Base-by-base conservation (phyloP, 2,113 vertebrate species). In the Vicugna pacos region DNA sequence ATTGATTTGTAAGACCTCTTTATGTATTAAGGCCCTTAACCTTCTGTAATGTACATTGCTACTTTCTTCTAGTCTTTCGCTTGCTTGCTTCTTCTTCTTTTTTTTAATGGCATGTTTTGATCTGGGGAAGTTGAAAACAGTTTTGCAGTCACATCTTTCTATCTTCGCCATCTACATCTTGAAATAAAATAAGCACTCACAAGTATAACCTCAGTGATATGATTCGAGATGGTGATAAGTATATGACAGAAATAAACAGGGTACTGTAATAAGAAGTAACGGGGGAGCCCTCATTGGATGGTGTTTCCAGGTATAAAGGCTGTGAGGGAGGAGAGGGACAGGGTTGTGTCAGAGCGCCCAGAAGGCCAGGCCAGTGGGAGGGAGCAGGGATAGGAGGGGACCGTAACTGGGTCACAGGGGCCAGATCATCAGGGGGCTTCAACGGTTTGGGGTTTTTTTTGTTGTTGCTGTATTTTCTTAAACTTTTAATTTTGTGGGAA, bases 181-280 rank as follows among this genome's bases (percentile, higher is more conserved):
- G 87, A 91, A 89, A 81, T 90, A 80, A 94, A 92, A 50, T 50
- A 58, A 50, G 30, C 50, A 50, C 26, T 88, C 70, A 35, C 30
- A 35, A 32, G 0, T 42, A 17, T 38, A 76, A 70, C 65, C 86
- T 93, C 86, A 35, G 77, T 42, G 28, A 77, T 20, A 19, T 2
- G 70, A 75, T 84, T 6, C 64, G 75, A 79, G 64, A 12, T 26
- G 10, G 50, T 58, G 90, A 89, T 46, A 76, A 91, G 56, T 10
- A 11, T 6, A 8, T 4, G 30, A 14, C 79, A 20, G 85, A 58
- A 42, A 20, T 38, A 58, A 79, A 70, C 81, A 46, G 9, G 28
- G 88, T 4, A 13, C 58, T 17, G 70, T 62, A 91, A 79, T 35
- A 28, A 69, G 32, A 13, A 20, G 48, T 15, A 10, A 6, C 7